Evolutionary conservation across 2,113 vertebrate genomes (phyloP).

Genomic region (Coracopsis vasa): DNA sequence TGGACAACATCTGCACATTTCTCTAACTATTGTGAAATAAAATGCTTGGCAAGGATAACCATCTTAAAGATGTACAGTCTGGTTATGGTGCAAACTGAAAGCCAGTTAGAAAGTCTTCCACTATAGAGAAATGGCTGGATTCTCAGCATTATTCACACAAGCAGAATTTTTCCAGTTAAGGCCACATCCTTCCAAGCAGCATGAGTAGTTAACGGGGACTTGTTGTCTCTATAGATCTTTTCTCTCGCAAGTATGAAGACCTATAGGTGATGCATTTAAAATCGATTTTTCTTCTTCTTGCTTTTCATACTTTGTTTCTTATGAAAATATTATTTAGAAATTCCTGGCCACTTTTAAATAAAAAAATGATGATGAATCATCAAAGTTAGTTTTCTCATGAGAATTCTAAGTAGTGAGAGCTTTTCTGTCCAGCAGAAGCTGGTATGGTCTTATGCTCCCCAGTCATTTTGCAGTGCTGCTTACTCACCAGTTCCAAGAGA

Average conservation of each 20-base stretch:
- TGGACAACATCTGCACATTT: slow-evolving; percentile 32
- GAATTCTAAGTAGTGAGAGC: not conserved
- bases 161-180: slow-evolving; percentile 14
- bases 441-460: not conserved
- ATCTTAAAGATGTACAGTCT: not conserved
- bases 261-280: not conserved
- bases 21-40: slow-evolving; percentile 38
- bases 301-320: not conserved
- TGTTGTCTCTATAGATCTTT: not conserved
- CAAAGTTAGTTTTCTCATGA: not conserved
- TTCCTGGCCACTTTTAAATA: not conserved
- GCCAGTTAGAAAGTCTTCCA: not conserved
- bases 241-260: not conserved
- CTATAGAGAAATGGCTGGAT: not conserved
- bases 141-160: not conserved
- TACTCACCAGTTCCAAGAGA: not conserved
- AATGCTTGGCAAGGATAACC: slow-evolving; percentile 17
- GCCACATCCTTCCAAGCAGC: not conserved
- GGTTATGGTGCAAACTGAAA: not conserved
- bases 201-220: not conserved
- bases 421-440: not conserved
- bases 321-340: not conserved
- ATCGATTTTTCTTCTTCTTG: not conserved
- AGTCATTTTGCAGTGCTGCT: not conserved
- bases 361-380: not conserved